Evolutionary conservation across 2,888 invertebrate species (phyloP).

Genomic region (Sarcophaga rosellei): DNA sequence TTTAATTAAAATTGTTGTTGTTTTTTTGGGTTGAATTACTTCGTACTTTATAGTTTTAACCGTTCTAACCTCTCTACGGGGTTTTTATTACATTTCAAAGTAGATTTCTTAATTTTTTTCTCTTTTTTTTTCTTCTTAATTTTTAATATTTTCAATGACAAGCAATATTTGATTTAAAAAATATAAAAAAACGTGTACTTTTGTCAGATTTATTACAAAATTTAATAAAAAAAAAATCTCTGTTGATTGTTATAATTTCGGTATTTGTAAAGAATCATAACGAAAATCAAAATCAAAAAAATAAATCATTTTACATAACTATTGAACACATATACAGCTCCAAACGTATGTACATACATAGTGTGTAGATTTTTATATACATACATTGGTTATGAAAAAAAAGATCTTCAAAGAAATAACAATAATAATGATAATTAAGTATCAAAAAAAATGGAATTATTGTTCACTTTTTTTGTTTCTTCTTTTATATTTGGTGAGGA

Average conservation of each 20-base stretch:
- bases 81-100: conserved; percentile 41
- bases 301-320: neutral
- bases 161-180: conserved; percentile 25
- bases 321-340: neutral
- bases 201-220: conserved; percentile 37
- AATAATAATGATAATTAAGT: neutral
- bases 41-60: neutral
- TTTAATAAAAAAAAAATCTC: neutral
- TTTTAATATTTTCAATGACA: conserved; percentile 49
- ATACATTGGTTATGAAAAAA: neutral
- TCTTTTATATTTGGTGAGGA: neutral
- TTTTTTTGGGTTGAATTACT: neutral
- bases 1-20: neutral
- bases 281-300: neutral
- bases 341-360: too few species aligned
- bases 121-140: neutral
- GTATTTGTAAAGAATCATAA: neutral
- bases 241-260: neutral
- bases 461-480: neutral
- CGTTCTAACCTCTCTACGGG: conserved; percentile 44
- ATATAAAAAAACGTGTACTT: conserved; percentile 7
- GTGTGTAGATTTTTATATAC: neutral
- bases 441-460: neutral
- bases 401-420: neutral
- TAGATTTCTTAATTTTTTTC: neutral